Percentiles rank a stretch among this genome's conserved stretches.
These are phyloP conservation scores for Pseudorhiza aurosa DNA, from an alignment of 30 jellyfish, hydroid and myxozoan species.

Conservation along the genomic window DNA sequence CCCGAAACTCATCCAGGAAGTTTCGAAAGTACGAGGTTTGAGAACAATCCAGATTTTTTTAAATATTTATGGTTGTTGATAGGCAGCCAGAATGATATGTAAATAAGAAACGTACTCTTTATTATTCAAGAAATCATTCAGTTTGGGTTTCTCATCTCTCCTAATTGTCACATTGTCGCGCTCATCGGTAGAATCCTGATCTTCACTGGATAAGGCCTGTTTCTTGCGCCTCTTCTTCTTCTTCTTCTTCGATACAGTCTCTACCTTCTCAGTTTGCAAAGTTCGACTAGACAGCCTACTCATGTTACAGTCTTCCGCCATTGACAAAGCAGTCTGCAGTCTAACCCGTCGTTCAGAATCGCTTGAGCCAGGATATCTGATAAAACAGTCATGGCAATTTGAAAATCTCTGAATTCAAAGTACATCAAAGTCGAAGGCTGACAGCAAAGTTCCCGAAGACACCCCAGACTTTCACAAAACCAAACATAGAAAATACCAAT, in stretches of 20 bases:
- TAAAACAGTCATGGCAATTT: too few species aligned
- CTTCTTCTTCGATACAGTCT: slow-evolving; percentile 47
- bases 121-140: slow-evolving; percentile 51
- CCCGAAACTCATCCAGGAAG: too few species aligned
- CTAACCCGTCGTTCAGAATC: slow-evolving; percentile 77
- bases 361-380: slow-evolving; percentile 77
- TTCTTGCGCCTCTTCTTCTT: slow-evolving; percentile 53
- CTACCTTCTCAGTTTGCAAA: slow-evolving; percentile 39
- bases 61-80: too few species aligned
- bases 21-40: too few species aligned
- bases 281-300: slow-evolving; percentile 59
- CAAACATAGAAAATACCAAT: too few species aligned
- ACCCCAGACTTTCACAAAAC: too few species aligned
- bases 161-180: slow-evolving; percentile 1
- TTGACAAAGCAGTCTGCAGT: slow-evolving; percentile 71
- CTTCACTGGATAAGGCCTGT: slow-evolving; percentile 45
- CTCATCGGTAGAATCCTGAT: slow-evolving; percentile 38
- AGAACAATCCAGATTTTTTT: too few species aligned
- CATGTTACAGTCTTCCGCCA: slow-evolving; percentile 78
- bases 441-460: too few species aligned
- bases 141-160: slow-evolving; percentile 55
- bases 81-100: too few species aligned
- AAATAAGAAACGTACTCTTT: slow-evolving; percentile 85
- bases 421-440: too few species aligned
- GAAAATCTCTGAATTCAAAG: too few species aligned